These are phyloP conservation scores for Arctopsyche grandis DNA, from an alignment of 1,140 invertebrate species.

Conservation along the genomic window DNA sequence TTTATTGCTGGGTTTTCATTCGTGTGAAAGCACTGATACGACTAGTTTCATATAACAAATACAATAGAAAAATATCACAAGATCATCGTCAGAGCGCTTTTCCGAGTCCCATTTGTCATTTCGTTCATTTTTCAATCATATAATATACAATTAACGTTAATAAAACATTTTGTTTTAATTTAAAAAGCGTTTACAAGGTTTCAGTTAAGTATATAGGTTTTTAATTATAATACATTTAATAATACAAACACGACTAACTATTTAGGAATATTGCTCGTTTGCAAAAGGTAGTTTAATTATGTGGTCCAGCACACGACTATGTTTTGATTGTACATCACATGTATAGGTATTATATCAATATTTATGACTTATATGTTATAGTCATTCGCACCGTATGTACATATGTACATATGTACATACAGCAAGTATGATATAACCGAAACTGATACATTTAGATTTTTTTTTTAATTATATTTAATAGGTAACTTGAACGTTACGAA, in stretches of 20 bases:
- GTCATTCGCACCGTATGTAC: no score
- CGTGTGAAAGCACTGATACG: conserved; percentile 18
- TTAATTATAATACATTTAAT: not conserved
- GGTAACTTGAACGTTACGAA: no score
- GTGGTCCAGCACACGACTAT: conserved; percentile 42
- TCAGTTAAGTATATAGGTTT: not conserved
- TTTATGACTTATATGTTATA: no score
- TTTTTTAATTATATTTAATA: no score
- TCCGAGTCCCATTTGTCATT: not conserved
- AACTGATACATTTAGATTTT: no score
- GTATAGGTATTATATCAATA: conserved; percentile 3
- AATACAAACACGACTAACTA: not conserved
- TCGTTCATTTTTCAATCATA: not conserved
- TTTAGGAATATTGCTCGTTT: conserved; percentile 19
- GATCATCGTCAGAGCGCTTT: conserved; percentile 7
- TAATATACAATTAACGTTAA: not conserved
- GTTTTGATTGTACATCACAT: conserved; percentile 39
- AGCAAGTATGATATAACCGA: no score
- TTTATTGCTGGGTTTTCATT: conserved; percentile 12
- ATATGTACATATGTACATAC: no score
- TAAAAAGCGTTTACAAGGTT: conserved; percentile 13
- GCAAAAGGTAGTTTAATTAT: conserved; percentile 17
- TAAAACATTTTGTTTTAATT: not conserved
- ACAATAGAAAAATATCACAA: conserved; percentile 23
- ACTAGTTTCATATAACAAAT: not conserved